Base-by-base conservation (phyloP, 2,888 invertebrate genomes). In the Anarsia innoxiella region DNA sequence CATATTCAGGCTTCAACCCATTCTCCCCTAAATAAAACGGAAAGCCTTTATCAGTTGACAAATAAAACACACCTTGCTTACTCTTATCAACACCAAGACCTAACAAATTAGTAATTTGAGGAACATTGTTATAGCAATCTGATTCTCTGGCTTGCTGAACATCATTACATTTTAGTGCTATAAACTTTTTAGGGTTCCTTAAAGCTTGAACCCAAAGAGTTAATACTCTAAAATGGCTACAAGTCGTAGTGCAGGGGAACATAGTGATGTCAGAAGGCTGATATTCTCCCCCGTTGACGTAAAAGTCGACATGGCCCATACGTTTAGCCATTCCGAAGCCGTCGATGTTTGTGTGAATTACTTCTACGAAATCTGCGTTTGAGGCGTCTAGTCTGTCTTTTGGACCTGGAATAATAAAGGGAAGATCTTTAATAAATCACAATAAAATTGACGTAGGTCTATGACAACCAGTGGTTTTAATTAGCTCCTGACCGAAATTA, bases 311-410 rank as follows among this genome's bases (percentile, higher is more conserved):
- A 36, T 84, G 83, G 0, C 84, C 84, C 80, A 83, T 79, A 0
- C 51, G 59, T 0, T 66, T 47, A 0, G 82, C 79, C 80, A 84
- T 83, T 1, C 84, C 84, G 12, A 66, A 83, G 0, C 74, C 83
- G 31, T 84, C 84, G n/a, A 83, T 79, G 36, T 83, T 84, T 0
- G 82, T 82, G 35, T 84, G 83, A 3, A 84, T 49, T 0, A 83
- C 80, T 49, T 77, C 71, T 0, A 84, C 80, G 25, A 78, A 83
- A 39, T 80, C 78, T 0, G 82, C 82, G 32, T 82, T 59, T 0
- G 76, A 68, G 0, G 67, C 56, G 30, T 73, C 66, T 0, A 84
- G 53, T 30, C 83, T 54, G 0, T 79, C 68, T 0, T 58, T 45
- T 0, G 62, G 45, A 0, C 51, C 60, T 33, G 25, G 11, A 15